These are phyloP conservation scores for Ostrea edulis DNA, from an alignment of 1,140 invertebrate species.

Conservation along the genomic window DNA sequence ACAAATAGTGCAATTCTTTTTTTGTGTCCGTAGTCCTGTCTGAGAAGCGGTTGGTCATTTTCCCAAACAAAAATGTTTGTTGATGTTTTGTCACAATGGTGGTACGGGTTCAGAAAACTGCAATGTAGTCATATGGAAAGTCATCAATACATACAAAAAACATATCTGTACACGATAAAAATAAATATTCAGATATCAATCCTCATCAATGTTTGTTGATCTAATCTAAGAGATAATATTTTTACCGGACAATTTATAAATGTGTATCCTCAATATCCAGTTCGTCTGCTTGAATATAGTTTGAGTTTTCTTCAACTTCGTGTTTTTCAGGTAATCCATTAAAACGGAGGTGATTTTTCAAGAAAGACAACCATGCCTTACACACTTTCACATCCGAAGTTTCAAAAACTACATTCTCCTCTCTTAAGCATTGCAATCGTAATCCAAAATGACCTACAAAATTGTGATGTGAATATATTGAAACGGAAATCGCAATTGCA, in stretches of 20 bases:
- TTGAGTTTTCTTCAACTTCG: neutral
- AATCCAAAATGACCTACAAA: neutral
- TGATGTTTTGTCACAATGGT: too few species aligned
- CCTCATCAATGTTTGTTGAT: too few species aligned
- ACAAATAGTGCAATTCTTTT: too few species aligned
- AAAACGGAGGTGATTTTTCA: neutral
- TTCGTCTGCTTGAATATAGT: neutral
- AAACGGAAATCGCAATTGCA: neutral
- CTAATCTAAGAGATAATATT: neutral
- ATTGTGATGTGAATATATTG: neutral
- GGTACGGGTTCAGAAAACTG: too few species aligned
- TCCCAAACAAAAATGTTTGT: too few species aligned
- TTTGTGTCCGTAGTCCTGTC: too few species aligned
- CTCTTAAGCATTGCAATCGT: neutral
- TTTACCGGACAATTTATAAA: neutral
- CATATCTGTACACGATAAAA: too few species aligned
- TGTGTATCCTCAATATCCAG: neutral
- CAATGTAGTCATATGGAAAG: too few species aligned
- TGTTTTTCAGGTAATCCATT: neutral
- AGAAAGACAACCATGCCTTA: neutral
- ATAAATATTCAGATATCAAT: too few species aligned
- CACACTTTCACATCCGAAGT: neutral
- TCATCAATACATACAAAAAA: too few species aligned
- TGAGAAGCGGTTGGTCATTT: too few species aligned
- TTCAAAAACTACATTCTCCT: neutral